Evolutionary conservation across 1,140 invertebrate genomes (phyloP).

Genomic region (Drosophila seguyi): DNA sequence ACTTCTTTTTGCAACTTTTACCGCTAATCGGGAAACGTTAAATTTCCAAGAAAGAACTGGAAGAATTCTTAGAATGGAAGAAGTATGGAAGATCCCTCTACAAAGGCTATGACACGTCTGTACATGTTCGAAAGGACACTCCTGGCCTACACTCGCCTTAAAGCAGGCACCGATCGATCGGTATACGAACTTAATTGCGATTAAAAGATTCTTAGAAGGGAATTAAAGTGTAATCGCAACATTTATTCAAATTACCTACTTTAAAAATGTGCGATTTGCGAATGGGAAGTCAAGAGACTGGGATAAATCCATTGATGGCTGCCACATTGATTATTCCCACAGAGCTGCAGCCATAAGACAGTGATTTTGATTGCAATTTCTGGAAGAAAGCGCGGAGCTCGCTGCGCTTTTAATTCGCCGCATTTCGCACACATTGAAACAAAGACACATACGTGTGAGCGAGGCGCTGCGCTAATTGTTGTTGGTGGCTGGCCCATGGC

Average conservation of each 20-base stretch:
- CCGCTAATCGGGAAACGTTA: no score
- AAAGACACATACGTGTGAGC: slow-evolving; percentile 1
- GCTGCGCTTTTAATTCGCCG: slow-evolving; percentile 11
- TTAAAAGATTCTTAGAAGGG: neutral
- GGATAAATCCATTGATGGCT: neutral
- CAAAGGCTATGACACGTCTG: neutral
- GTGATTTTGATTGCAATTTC: neutral
- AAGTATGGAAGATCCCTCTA: neutral
- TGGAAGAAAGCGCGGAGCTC: neutral
- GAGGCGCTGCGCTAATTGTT: slow-evolving; percentile 1
- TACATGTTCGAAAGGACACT: neutral
- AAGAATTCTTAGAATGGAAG: neutral
- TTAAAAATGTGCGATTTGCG: neutral
- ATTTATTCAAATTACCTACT: neutral
- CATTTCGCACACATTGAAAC: slow-evolving; percentile 6
- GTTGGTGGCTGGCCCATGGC: slow-evolving; percentile 7
- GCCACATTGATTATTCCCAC: slow-evolving; percentile 8
- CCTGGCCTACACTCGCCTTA: no score
- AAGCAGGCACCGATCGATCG: neutral
- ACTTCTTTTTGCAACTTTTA: no score
- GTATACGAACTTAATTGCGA: neutral
- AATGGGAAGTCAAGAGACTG: neutral
- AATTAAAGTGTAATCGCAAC: neutral
- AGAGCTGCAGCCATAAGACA: neutral
- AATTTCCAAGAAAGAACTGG: neutral